Percentiles rank a stretch among this genome's conserved stretches.
phyloP scores from a whole-genome alignment of 2,888 invertebrate genomes.

The Ischnura elegans region DNA sequence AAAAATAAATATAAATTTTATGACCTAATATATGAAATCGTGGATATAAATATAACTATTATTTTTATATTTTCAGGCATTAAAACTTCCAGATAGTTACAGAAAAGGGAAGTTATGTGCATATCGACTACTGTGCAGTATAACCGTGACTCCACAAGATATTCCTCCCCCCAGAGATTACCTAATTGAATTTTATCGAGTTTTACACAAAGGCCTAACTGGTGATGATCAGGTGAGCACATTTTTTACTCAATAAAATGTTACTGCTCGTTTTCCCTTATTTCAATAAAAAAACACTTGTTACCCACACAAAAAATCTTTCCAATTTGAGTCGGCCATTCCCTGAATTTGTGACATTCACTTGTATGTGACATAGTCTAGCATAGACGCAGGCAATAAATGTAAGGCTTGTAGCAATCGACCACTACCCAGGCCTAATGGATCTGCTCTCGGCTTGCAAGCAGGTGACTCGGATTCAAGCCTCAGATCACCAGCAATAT shows the following conservation, averaged over 20 bases:
- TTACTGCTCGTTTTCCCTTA: neutral
- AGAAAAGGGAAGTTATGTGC: slow-evolving; percentile 91
- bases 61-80: slow-evolving; percentile 78
- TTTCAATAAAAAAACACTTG: too few relatives aligned
- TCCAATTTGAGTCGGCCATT: too few relatives aligned
- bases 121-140: slow-evolving; percentile 89
- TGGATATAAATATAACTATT: neutral
- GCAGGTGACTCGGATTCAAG: too few relatives aligned
- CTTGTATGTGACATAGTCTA: too few relatives aligned
- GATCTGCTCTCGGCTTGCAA: too few relatives aligned
- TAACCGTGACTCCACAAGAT: slow-evolving; percentile 90
- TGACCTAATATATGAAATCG: neutral
- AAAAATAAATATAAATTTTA: neutral
- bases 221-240: slow-evolving; percentile 82
- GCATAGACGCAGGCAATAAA: too few relatives aligned
- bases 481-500: too few relatives aligned
- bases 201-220: slow-evolving; percentile 85
- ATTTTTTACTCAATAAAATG: neutral
- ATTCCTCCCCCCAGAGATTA: slow-evolving; percentile 85
- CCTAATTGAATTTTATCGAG: slow-evolving; percentile 91
- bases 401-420: too few relatives aligned
- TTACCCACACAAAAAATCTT: too few relatives aligned
- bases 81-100: slow-evolving; percentile 86
- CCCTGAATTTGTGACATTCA: too few relatives aligned
- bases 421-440: too few relatives aligned